Evolutionary conservation across 1,140 invertebrate species (phyloP).

Genomic region (Phocides pigmalion): DNA sequence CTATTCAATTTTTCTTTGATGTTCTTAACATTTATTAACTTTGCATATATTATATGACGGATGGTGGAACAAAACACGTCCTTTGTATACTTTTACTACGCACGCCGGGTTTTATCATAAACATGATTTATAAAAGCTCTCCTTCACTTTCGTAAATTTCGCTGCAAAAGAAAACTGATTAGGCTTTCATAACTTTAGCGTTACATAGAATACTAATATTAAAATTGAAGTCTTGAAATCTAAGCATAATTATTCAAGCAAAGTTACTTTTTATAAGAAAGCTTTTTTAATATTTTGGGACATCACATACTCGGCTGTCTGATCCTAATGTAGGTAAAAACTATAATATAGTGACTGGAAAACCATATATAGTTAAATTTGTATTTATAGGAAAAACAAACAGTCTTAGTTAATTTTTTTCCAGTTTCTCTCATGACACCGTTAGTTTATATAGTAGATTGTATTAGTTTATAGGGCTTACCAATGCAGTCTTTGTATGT

Average conservation of each 20-base stretch:
- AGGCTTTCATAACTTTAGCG: conserved; percentile 18
- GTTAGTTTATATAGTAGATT: too few species aligned
- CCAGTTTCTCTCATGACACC: too few species aligned
- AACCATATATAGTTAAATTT: too few species aligned
- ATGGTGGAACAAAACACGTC: conserved; percentile 14
- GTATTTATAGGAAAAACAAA: too few species aligned
- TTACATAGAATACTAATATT: neutral
- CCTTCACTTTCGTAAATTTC: conserved; percentile 25
- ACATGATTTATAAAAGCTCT: conserved; percentile 29
- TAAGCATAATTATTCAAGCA: neutral
- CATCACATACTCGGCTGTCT: too few species aligned
- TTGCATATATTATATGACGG: conserved; percentile 17
- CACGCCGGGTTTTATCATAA: conserved; percentile 25
- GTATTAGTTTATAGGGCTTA: too few species aligned
- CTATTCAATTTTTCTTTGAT: conserved; percentile 48
- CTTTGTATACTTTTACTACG: conserved; percentile 15
- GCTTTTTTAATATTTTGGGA: too few species aligned
- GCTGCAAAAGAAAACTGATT: conserved; percentile 23
- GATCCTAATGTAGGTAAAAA: too few species aligned
- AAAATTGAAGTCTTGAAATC: neutral
- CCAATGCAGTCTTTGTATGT: too few species aligned
- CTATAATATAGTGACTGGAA: neutral
- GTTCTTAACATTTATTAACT: conserved; percentile 39
- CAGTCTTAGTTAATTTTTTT: too few species aligned
- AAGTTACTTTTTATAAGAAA: too few species aligned